Percentiles rank a stretch among this genome's conserved stretches.
Evolutionary conservation across 2,888 invertebrate genomes (phyloP).

Genomic region (Tanytarsus gracilentus): DNA sequence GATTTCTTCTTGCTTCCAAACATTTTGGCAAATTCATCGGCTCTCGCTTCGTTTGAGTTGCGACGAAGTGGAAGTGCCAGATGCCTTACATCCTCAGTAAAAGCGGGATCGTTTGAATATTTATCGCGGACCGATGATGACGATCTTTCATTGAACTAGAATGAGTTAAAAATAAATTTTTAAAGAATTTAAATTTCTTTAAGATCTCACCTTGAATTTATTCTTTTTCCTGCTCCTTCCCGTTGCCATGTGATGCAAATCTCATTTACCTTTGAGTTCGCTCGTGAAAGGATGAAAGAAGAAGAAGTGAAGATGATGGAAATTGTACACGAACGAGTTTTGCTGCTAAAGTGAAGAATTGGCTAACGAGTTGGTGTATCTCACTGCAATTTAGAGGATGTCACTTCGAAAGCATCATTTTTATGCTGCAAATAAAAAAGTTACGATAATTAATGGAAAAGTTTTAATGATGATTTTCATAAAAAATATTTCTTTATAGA

Average conservation of each 20-base stretch:
- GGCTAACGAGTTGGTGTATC: too few relatives aligned
- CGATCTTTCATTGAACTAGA: slow-evolving; percentile 41
- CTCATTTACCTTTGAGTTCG: slow-evolving; percentile 21
- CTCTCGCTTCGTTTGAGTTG: slow-evolving; percentile 35
- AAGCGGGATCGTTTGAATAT: slow-evolving; percentile 43
- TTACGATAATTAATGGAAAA: too few relatives aligned
- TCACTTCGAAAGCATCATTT: too few relatives aligned
- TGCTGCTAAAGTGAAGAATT: too few relatives aligned
- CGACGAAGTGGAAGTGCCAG: slow-evolving; percentile 41
- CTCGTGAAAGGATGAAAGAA: not conserved
- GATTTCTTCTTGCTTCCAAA: slow-evolving; percentile 24
- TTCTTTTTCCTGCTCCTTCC: slow-evolving; percentile 34
- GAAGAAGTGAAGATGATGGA: not conserved
- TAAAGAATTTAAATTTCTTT: slow-evolving; percentile 36
- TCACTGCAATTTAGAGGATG: too few relatives aligned
- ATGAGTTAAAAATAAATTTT: slow-evolving; percentile 32
- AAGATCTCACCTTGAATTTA: slow-evolving; percentile 9
- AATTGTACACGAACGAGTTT: too few relatives aligned
- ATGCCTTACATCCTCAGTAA: slow-evolving; percentile 43
- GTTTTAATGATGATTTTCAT: too few relatives aligned
- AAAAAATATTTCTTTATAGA: too few relatives aligned
- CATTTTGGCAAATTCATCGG: slow-evolving; percentile 7
- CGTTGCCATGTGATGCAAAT: slow-evolving; percentile 35
- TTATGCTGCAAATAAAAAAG: too few relatives aligned
- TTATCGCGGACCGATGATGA: slow-evolving; percentile 40